A percentile compares a stretch with the other conserved stretches of the same genome.
These are phyloP conservation scores for Cydia splendana DNA, from an alignment of 1,140 invertebrate genomes.

Conservation along the genomic window DNA sequence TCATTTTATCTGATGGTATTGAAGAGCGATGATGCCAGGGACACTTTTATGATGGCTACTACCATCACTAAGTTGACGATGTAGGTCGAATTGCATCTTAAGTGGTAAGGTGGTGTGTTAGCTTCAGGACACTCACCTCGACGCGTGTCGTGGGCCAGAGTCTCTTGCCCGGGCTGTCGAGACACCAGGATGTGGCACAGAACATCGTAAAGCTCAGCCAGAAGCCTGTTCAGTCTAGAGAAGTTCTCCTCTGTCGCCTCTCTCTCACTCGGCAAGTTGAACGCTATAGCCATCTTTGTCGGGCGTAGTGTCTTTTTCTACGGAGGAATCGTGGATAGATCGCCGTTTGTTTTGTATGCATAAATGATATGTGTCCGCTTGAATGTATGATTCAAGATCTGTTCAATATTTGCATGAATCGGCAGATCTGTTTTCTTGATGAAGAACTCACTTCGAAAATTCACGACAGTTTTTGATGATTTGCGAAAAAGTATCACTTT, in stretches of 20 bases:
- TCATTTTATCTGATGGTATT: conserved; percentile 77
- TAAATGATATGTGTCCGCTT: conserved; percentile 61
- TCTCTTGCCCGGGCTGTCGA: conserved; percentile 71
- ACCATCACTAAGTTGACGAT: conserved; percentile 78
- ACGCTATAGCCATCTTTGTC: conserved; percentile 79
- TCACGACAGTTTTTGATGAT: neutral
- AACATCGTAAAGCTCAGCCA: conserved; percentile 77
- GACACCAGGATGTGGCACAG: conserved; percentile 77
- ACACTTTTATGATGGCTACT: conserved; percentile 76
- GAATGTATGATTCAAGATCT: conserved; percentile 39
- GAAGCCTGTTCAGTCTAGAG: conserved; percentile 77
- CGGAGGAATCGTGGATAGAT: conserved; percentile 69
- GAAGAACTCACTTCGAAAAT: neutral
- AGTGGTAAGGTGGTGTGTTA: conserved; percentile 77
- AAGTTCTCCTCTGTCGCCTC: conserved; percentile 78
- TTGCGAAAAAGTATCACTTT: neutral
- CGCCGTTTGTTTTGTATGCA: conserved; percentile 71
- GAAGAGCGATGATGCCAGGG: conserved; percentile 75
- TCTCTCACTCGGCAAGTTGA: conserved; percentile 77
- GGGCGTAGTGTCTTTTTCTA: conserved; percentile 68
- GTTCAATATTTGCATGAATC: neutral
- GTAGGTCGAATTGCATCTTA: conserved; percentile 80
- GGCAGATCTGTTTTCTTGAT: neutral
- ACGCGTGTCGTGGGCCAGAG: conserved; percentile 68
- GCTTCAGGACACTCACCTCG: conserved; percentile 77